Percentiles rank a stretch among this genome's conserved stretches.
Evolutionary conservation across 2,113 vertebrate species (phyloP).

Genomic region (Ellobius talpinus): DNA sequence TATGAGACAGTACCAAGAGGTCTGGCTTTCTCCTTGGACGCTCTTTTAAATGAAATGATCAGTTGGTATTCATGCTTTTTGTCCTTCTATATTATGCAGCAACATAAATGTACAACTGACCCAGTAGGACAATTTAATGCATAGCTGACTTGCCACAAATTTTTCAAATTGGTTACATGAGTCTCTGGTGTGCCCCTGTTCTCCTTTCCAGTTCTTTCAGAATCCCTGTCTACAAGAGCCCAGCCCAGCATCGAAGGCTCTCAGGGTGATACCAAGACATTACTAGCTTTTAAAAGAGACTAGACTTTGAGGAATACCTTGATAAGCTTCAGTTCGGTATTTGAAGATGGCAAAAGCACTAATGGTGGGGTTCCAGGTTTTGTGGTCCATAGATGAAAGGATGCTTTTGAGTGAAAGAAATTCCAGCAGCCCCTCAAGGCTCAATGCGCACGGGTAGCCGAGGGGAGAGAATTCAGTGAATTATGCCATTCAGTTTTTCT

Average conservation of each 20-base stretch:
- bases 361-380: slow-evolving; percentile 3
- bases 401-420: slow-evolving; percentile 23
- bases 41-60: slow-evolving; percentile 37
- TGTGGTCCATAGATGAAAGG: neutral
- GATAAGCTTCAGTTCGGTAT: neutral
- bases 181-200: neutral
- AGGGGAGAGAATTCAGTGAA: neutral
- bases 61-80: slow-evolving; percentile 32
- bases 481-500: slow-evolving; percentile 8
- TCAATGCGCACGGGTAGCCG: neutral
- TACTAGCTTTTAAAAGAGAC: neutral
- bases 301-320: slow-evolving; percentile 45
- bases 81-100: slow-evolving; percentile 25
- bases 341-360: slow-evolving; percentile 40
- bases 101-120: neutral
- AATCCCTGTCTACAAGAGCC: neutral
- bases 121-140: neutral
- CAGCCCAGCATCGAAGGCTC: neutral
- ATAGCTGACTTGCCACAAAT: neutral
- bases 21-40: neutral
- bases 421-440: neutral
- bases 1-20: neutral
- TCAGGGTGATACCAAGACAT: neutral
- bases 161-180: neutral
- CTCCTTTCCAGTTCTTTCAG: slow-evolving; percentile 2